Conservation (phyloP, 1,140 invertebrate species). For the Aphelenchoides avenae region DNA sequence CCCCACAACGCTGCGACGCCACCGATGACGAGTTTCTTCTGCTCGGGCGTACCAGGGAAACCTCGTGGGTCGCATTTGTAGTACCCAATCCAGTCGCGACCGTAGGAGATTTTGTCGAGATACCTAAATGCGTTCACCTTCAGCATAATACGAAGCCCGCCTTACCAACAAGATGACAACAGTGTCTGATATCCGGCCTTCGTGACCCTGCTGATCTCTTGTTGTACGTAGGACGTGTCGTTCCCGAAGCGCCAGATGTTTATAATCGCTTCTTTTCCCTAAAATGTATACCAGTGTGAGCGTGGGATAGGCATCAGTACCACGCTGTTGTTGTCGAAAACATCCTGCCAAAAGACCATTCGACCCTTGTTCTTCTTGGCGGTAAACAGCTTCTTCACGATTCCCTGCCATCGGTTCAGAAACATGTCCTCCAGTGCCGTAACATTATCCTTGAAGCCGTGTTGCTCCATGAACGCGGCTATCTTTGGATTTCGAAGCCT, state of each 20-base stretch:
- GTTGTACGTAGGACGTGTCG: constrained; percentile 17
- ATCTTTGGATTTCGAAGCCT: constrained; percentile 28
- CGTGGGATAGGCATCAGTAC: constrained; percentile 15
- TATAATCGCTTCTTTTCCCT: constrained; percentile 59
- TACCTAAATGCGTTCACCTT: constrained; percentile 63
- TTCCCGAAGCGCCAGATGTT: constrained; percentile 61
- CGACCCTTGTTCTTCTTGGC: neutral
- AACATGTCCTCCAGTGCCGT: constrained; percentile 29
- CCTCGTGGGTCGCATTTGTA: constrained; percentile 73
- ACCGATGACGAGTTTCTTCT: constrained; percentile 66
- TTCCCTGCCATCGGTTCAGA: no score
- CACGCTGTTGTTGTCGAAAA: constrained; percentile 73
- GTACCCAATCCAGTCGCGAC: constrained; percentile 60
- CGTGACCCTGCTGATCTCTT: constrained; percentile 65
- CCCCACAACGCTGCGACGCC: constrained; percentile 88
- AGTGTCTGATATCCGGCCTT: constrained; percentile 62
- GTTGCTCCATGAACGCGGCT: constrained; percentile 35
- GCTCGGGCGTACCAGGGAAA: constrained; percentile 62
- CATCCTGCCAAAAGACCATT: constrained; percentile 85
- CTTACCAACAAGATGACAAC: constrained; percentile 61
- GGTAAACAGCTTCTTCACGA: no score
- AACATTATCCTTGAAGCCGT: constrained; percentile 34
- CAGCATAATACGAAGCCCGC: no score
- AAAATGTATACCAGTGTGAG: neutral
- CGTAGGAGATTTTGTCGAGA: constrained; percentile 51